Percentiles rank a stretch among this genome's conserved stretches.
phyloP scores from a whole-genome alignment of 2,113 vertebrate species.

The Meles meles region DNA sequence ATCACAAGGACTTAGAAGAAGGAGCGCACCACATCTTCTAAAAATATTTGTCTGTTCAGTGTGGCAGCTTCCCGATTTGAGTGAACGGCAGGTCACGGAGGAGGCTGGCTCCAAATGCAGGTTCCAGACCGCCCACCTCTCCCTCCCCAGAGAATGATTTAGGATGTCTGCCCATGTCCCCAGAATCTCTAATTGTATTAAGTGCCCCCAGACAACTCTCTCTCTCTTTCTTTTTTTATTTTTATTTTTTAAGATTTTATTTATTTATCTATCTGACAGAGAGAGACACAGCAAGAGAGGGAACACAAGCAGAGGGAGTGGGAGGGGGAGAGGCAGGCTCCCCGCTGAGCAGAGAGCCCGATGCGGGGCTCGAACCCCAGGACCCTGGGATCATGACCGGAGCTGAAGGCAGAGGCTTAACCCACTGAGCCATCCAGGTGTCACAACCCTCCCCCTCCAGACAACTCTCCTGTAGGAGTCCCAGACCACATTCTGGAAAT shows the following conservation, averaged over 20 bases:
- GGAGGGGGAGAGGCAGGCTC: not conserved
- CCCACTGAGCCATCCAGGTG: too few relatives aligned
- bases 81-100: rapidly evolving
- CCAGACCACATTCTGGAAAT: too few relatives aligned
- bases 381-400: not conserved
- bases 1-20: not conserved
- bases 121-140: not conserved
- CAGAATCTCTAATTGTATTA: rapidly evolving
- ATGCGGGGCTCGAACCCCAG: not conserved
- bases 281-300: too few relatives aligned
- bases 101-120: not conserved
- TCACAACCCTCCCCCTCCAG: too few relatives aligned
- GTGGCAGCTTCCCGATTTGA: not conserved
- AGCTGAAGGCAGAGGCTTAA: too few relatives aligned
- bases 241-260: not conserved
- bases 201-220: not conserved
- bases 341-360: not conserved
- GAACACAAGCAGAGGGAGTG: too few relatives aligned
- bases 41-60: not conserved
- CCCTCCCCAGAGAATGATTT: not conserved
- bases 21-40: not conserved
- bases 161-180: not conserved
- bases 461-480: not conserved
- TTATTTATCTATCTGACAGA: not conserved
- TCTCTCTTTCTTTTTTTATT: not conserved